A percentile compares a stretch with the other conserved stretches of the same genome.
These are phyloP conservation scores for Sminthurides bifidus DNA, from an alignment of 1,140 invertebrate genomes.

Conservation along the genomic window DNA sequence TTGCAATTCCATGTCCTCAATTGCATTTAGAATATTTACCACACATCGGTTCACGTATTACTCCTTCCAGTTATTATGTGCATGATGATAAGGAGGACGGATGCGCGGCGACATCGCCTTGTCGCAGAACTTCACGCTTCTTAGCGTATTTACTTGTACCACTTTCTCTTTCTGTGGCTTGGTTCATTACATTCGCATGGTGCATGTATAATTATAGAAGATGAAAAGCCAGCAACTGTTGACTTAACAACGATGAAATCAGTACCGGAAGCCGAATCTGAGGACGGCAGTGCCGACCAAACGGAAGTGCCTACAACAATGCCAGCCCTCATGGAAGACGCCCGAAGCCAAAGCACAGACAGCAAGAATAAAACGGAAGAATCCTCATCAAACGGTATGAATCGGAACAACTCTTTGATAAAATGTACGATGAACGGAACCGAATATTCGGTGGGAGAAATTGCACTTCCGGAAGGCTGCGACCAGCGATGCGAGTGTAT, in stretches of 20 bases:
- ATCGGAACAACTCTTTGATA: not conserved
- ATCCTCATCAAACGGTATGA: not conserved
- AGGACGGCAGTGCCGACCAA: not conserved
- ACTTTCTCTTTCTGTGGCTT: too few species aligned
- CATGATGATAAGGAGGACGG: too few species aligned
- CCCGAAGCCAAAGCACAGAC: not conserved
- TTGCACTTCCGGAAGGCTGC: conserved; percentile 34
- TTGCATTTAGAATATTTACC: too few species aligned
- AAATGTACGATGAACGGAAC: conserved; percentile 34
- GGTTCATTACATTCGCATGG: too few species aligned
- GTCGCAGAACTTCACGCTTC: too few species aligned
- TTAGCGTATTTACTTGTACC: too few species aligned
- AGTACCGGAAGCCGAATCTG: not conserved
- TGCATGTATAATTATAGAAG: too few species aligned
- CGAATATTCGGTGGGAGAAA: conserved; percentile 32
- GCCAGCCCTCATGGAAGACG: not conserved
- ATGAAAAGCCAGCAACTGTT: too few species aligned
- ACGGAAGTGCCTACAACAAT: not conserved
- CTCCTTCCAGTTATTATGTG: too few species aligned
- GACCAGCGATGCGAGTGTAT: conserved; percentile 35
- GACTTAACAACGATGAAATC: not conserved
- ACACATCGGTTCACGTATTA: too few species aligned
- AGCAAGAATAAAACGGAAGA: not conserved
- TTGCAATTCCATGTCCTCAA: too few species aligned
- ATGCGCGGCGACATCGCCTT: too few species aligned